These are phyloP conservation scores for Invenusta paracnida DNA, from an alignment of 2,888 invertebrate species.

Conservation along the genomic window DNA sequence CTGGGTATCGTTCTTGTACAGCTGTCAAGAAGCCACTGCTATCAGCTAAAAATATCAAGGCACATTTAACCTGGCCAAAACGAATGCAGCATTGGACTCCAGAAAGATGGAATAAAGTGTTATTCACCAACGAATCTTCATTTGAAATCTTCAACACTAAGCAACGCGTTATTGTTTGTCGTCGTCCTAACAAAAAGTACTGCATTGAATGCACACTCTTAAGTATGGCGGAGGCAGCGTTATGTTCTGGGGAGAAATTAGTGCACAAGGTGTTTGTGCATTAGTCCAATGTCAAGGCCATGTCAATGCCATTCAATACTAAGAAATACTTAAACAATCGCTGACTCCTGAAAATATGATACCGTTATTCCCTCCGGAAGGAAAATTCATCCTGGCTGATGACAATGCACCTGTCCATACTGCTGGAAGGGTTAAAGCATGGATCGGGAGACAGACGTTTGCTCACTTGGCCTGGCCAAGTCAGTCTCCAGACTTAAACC, in stretches of 20 bases:
- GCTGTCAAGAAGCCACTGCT: neutral
- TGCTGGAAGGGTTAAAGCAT: conserved; percentile 22
- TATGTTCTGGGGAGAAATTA: neutral
- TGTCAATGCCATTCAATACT: conserved; percentile 16
- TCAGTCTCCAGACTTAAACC: neutral
- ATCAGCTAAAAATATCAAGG: neutral
- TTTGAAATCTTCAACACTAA: neutral
- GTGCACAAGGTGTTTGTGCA: conserved; percentile 1
- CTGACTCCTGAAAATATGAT: conserved; percentile 21
- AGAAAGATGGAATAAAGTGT: neutral
- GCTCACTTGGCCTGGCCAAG: conserved; percentile 29
- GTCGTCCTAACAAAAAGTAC: neutral
- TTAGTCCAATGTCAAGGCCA: conserved; percentile 29
- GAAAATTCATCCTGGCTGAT: conserved; percentile 23
- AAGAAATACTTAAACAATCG: conserved; percentile 19
- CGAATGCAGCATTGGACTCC: neutral
- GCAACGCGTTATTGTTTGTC: neutral
- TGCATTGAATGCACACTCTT: neutral
- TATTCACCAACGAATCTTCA: neutral
- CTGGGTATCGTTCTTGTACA: neutral
- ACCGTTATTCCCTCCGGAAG: conserved; percentile 15
- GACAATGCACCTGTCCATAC: conserved; percentile 13
- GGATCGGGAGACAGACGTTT: conserved; percentile 22
- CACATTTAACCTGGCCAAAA: neutral
- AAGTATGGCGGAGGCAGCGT: neutral